Base-by-base conservation (phyloP, 2,113 vertebrate genomes). In the Puntigrus tetrazona region DNA sequence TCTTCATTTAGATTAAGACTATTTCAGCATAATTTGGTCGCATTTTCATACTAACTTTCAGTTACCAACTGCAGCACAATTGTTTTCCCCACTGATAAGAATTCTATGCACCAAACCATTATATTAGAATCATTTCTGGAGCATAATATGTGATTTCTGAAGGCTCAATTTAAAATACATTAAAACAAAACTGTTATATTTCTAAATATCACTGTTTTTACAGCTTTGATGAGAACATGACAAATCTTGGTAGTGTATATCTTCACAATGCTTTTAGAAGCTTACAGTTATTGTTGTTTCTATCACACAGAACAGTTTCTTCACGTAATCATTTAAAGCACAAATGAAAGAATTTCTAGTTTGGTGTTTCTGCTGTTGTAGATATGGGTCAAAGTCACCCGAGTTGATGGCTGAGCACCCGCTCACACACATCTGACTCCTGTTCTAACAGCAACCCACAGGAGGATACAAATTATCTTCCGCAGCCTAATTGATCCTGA, bases 401-500 rank as follows among this genome's bases (percentile, higher is more conserved):
- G 85, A 86, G 88, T 52, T 81, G 79, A 81, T 88, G 88, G 88
- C 86, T 88, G 89, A 83, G 90, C 78, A 85, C 73, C 89, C 86
- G 87, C 86, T n/a, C n/a, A 84, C 47, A 88, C 69, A 89, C 89
- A 88, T 89, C 88, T 88, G 86, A 87, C 88, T 90, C 82, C 67
- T 88, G 88, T 85, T 89, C 84, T 72, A 90, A 91, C 88, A 88
- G 77, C 88, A 89, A 89, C 82, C 78, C 88, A 92, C 90, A 81
- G 75, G 77, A 80, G 85, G 80, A 81, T 74, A 92, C 91, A 89
- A 89, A 92, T 92, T 87, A 91, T 87, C 90, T 91, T 89, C 90
- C 82, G 73, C 20, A 1, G 86, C 87, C 89, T 92, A 91, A 94
- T 92, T 90, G 90, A 87, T 89, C 89, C 83, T 90, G 92, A 93